Conservation (phyloP, 2,888 invertebrate species). For the Cyclophora punctaria region DNA sequence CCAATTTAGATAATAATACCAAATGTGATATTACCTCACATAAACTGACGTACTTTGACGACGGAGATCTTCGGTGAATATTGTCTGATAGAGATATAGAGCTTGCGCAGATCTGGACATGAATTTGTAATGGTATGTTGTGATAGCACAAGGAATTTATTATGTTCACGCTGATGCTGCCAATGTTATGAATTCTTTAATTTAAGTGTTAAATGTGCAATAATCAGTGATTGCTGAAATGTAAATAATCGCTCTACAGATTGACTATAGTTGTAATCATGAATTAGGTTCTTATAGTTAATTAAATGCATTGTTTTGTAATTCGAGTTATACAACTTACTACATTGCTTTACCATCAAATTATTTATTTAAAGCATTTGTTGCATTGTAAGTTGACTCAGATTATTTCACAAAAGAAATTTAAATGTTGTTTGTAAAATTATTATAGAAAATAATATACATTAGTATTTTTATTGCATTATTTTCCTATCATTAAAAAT, state of each 20-base stretch:
- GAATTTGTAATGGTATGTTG: slow-evolving; percentile 16
- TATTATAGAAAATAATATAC: slow-evolving; percentile 59
- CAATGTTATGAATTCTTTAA: slow-evolving; percentile 54
- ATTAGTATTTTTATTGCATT: slow-evolving; percentile 70
- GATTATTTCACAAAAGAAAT: slow-evolving; percentile 39
- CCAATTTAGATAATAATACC: slow-evolving; percentile 44
- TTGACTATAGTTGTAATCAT: slow-evolving; percentile 31
- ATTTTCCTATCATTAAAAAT: slow-evolving; percentile 68
- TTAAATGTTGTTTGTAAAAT: slow-evolving; percentile 52
- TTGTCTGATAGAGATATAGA: not conserved
- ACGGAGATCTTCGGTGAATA: too few species aligned
- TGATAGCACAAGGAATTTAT: slow-evolving; percentile 34
- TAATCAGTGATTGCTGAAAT: slow-evolving; percentile 48
- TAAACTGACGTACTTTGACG: slow-evolving; percentile 5
- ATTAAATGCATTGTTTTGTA: slow-evolving; percentile 36
- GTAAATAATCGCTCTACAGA: slow-evolving; percentile 48
- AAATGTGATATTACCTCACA: slow-evolving; percentile 59
- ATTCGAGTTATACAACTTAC: slow-evolving; percentile 25
- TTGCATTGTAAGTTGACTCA: slow-evolving; percentile 41
- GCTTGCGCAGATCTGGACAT: slow-evolving; percentile 24
- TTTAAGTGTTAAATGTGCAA: slow-evolving; percentile 72
- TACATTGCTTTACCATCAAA: slow-evolving; percentile 47
- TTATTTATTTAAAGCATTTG: slow-evolving; percentile 66
- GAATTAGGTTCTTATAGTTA: slow-evolving; percentile 31
- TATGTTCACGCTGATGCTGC: slow-evolving; percentile 40